Percentiles rank a stretch among this genome's conserved stretches.
These are phyloP conservation scores for Taphrorychus bicolor DNA, from an alignment of 2,888 invertebrate species.

Conservation along the genomic window DNA sequence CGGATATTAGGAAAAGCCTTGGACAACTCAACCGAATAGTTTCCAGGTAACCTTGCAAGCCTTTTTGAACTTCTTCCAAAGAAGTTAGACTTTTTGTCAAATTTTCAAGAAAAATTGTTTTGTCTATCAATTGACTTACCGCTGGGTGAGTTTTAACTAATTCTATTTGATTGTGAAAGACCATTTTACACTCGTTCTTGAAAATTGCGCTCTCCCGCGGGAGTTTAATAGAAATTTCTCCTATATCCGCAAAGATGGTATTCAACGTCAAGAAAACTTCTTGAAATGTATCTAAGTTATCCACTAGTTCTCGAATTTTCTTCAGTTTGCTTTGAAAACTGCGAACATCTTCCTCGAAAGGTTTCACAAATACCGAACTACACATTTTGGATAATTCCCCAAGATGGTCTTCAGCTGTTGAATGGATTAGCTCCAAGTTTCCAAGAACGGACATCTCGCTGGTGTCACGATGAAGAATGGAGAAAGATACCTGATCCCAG, in stretches of 20 bases:
- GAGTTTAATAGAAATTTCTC: background rate
- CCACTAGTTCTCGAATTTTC: slow-evolving; percentile 70
- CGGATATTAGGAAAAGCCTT: slow-evolving; percentile 86
- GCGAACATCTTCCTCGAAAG: slow-evolving; percentile 71
- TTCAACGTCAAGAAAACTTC: slow-evolving; percentile 69
- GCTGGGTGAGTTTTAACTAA: slow-evolving; percentile 69
- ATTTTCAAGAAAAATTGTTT: slow-evolving; percentile 69
- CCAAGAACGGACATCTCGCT: slow-evolving; percentile 67
- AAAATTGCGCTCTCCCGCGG: no score
- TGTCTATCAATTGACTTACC: slow-evolving; percentile 62
- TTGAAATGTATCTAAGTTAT: slow-evolving; percentile 82
- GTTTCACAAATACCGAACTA: slow-evolving; percentile 83
- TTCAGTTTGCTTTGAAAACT: slow-evolving; percentile 75
- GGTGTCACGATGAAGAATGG: slow-evolving; percentile 66
- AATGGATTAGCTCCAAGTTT: slow-evolving; percentile 76
- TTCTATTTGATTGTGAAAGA: no score
- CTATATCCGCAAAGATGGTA: background rate
- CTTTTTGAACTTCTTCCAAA: slow-evolving; percentile 79
- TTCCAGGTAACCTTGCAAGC: slow-evolving; percentile 80
- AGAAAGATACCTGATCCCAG: slow-evolving; percentile 75
- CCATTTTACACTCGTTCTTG: no score
- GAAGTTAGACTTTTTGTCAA: slow-evolving; percentile 69
- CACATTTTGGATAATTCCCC: slow-evolving; percentile 83
- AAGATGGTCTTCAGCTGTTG: slow-evolving; percentile 79
- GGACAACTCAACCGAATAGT: slow-evolving; percentile 80